Conservation (phyloP, 2,888 invertebrate genomes). For the Dexiosoma caninum region DNA sequence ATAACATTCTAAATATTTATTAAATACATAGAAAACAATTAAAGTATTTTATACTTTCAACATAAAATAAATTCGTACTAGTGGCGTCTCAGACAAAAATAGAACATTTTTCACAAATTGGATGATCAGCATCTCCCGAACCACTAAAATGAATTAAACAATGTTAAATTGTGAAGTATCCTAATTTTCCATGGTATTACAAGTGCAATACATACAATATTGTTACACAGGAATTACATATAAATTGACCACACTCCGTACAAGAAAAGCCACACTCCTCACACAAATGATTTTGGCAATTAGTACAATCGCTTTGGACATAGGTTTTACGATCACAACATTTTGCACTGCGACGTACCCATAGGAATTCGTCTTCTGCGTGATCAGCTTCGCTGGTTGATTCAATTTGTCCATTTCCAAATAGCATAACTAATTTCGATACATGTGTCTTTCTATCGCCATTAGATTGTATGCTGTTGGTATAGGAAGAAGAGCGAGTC, state of each 20-base stretch:
- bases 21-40: not conserved
- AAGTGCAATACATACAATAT: slow-evolving; percentile 69
- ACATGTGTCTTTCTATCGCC: slow-evolving; percentile 40
- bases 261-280: slow-evolving; percentile 73
- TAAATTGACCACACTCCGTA: slow-evolving; percentile 68
- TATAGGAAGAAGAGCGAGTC: slow-evolving; percentile 56
- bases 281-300: slow-evolving; percentile 69
- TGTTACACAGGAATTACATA: slow-evolving; percentile 71
- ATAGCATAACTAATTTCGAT: slow-evolving; percentile 65
- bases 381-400: slow-evolving; percentile 57
- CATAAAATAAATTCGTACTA: slow-evolving; percentile 26
- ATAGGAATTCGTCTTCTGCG: slow-evolving; percentile 63
- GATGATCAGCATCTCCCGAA: slow-evolving; percentile 65
- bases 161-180: not conserved
- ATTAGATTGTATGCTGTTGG: slow-evolving; percentile 13
- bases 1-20: not conserved
- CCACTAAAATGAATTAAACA: slow-evolving; percentile 65
- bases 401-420: slow-evolving; percentile 69
- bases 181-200: not conserved
- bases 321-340: slow-evolving; percentile 67
- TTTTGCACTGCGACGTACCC: slow-evolving; percentile 64
- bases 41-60: not conserved
- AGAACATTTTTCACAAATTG: slow-evolving; percentile 69
- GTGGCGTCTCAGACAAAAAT: slow-evolving; percentile 26
- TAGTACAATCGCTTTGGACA: slow-evolving; percentile 67